A percentile compares a stretch with the other conserved stretches of the same genome.
Conservation (phyloP, 2,797 vertebrate species). For the Prionace glauca region DNA sequence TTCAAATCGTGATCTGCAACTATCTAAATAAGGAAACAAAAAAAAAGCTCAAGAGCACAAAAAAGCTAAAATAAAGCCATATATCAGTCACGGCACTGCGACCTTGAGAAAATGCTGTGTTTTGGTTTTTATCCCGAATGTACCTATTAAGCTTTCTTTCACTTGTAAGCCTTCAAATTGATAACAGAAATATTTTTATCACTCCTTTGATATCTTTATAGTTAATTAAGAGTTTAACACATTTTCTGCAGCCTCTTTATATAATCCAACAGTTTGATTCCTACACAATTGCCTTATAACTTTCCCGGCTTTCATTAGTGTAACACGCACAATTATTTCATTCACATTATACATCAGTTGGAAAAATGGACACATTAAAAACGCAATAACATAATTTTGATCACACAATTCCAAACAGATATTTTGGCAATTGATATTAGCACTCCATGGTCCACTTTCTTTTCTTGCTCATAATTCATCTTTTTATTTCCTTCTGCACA, state of each 20-base stretch:
- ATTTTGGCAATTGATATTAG: neutral
- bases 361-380: neutral
- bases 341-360: neutral
- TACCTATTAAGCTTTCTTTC: neutral
- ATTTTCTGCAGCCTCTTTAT: neutral
- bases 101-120: neutral
- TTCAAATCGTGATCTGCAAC: neutral
- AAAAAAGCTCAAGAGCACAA: constrained; percentile 4
- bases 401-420: neutral
- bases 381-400: neutral
- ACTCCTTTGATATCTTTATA: neutral
- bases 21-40: constrained; percentile 5
- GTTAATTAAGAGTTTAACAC: neutral
- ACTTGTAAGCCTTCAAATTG: neutral
- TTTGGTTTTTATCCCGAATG: neutral
- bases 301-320: neutral
- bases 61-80: neutral
- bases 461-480: neutral
- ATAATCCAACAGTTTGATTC: neutral
- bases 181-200: neutral
- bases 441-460: neutral
- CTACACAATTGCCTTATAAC: neutral
- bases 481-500: neutral
- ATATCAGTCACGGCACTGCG: neutral
- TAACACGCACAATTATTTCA: neutral